phyloP scores from a whole-genome alignment of 2,888 invertebrate species.

The Phytoseiulus persimilis region DNA sequence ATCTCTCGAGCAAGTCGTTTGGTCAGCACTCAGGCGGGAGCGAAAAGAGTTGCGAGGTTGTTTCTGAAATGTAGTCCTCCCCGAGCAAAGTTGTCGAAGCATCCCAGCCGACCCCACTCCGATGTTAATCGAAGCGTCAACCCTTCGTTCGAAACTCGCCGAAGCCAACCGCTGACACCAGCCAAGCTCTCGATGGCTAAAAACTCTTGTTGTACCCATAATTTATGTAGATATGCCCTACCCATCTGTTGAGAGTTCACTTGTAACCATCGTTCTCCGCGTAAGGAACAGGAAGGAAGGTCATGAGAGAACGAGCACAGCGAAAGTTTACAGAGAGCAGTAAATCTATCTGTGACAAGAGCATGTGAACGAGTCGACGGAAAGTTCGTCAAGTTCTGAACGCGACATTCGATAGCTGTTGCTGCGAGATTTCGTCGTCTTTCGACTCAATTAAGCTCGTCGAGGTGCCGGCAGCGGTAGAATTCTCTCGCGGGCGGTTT shows the following conservation, averaged over 20 bases:
- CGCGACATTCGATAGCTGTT: neutral
- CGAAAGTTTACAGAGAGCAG: neutral
- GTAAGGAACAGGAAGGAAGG: neutral
- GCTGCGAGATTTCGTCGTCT: neutral
- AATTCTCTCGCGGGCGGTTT: neutral
- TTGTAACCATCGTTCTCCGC: neutral
- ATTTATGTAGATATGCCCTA: neutral
- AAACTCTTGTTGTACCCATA: neutral
- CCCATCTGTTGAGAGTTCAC: neutral
- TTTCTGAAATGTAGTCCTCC: neutral
- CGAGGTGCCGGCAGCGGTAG: neutral
- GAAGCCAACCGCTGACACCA: neutral
- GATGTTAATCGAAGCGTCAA: neutral
- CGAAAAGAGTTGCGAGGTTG: too few species aligned
- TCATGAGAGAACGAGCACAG: neutral
- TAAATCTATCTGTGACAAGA: neutral
- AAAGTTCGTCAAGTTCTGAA: neutral
- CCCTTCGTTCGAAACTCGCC: neutral
- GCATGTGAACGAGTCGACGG: neutral
- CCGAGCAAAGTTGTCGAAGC: neutral
- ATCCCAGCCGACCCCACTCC: neutral
- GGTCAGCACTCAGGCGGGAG: too few species aligned
- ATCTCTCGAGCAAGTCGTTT: too few species aligned
- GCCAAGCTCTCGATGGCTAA: neutral
- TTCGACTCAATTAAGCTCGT: neutral